Evolutionary conservation across 2,797 vertebrate species (phyloP), one percentile per base, ranked within the genome.

Genomic region (Cryptoprocta ferox): DNA sequence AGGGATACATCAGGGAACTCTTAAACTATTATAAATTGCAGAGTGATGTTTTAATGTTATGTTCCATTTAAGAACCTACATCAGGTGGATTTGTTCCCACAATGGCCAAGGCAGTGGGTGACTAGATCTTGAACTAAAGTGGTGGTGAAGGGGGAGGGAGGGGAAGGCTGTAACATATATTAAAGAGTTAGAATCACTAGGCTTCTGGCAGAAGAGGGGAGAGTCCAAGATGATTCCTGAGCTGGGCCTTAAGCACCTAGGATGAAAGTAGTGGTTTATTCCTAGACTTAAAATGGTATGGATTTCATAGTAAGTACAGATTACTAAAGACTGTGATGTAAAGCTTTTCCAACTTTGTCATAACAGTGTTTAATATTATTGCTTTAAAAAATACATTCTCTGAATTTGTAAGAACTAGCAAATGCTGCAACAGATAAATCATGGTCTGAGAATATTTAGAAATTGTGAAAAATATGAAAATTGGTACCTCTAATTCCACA

Each of bases 381-480:
- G 19, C 30, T 89, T 85, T 68, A 65, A 45, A 78, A 11, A 88
- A 63, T 78, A 18, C 16, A 56, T 86, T 83, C 37, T 94, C 24
- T 97, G 70, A 95, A 76, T 87, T 94, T 95, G 26, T 95, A 63
- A 35, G 45, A 95, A 4, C 48, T 80, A 90, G 9, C 30, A 95
- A 96, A 18, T 96, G 65, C 45, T 96, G 24, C 66, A 95, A 26
- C 59, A 89, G 78, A 63, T 89, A 63, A 32, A 84, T 91, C 10
- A 89, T 9, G 32, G 70, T 85, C 50, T 94, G 48, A 73, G 32
- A 97, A n/a, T 92, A 48, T 78, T 28, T 92, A 66, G 59, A 93
- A 86, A 86, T 73, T 93, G 19, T 96, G 61, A 66, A 94, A 93
- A 90, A 48, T 89, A 39, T 45, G 66, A 84, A 92, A 93, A 93